Evolutionary conservation across 2,797 vertebrate genomes (phyloP), one percentile per base, ranked within the genome.

Genomic region (Staurois parvus): DNA sequence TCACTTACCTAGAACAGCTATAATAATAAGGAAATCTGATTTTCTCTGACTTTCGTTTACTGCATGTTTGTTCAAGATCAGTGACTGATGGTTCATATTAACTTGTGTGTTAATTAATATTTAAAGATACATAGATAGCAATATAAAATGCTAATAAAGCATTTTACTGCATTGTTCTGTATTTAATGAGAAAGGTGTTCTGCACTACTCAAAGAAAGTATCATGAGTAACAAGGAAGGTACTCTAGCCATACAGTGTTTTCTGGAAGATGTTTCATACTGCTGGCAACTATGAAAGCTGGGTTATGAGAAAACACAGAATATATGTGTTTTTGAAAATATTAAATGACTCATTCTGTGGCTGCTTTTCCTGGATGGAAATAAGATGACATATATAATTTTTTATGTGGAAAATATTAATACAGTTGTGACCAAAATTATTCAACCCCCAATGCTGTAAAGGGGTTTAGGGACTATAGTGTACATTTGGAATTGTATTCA

Each of bases 301-400:
- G n/a, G 64, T 66, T 29, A 26, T 66, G 64, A 66, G 64, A 66
- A 66, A 66, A 66, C 26, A 66, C n/a, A 66, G 64, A 66, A 66
- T 66, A 66, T 26, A 66, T 66, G 64, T 66, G 64, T 66, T 66
- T 66, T 66, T 66, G n/a, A 66, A 29, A 66, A 26, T 66, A 66
- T 66, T 26, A 29, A 66, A 26, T 66, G 64, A 66, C 64, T 42
- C 37, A 30, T 75, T 26, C 45, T 75, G 28, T 28, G n/a, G 40
- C 91, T 87, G 81, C 11, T 26, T 42, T 72, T 40, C 70, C 34
- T 72, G 34, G 34, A 45, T 72, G 70, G 21, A 42, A 34, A 72
- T 72, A 72, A 26, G 24, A 72, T 70, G 24, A 70, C 68, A 70
- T 21, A 34, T 72, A 72, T 42, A 1, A 72, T 4, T 40, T 72